A percentile compares a stretch with the other conserved stretches of the same genome.
Evolutionary conservation across 1,140 invertebrate genomes (phyloP).

Genomic region (Meloidogyne hapla): DNA sequence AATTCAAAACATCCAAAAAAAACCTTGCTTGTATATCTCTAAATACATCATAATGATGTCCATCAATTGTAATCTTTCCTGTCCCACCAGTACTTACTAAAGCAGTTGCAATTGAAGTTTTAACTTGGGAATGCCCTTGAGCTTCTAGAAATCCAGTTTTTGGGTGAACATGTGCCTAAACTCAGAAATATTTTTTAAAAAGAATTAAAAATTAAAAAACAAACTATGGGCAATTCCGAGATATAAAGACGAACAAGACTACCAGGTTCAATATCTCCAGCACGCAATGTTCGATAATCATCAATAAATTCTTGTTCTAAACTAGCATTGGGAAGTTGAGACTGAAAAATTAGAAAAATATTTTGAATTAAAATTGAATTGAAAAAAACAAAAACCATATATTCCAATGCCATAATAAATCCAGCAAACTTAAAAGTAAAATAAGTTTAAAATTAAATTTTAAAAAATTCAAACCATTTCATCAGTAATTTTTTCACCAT

Average conservation of each 20-base stretch:
- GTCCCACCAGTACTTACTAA: constrained; percentile 52
- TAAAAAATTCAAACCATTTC: not conserved
- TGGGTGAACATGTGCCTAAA: not conserved
- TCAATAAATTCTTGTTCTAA: too few relatives aligned
- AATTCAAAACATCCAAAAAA: not conserved
- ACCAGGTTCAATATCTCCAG: not conserved
- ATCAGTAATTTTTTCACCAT: constrained; percentile 42
- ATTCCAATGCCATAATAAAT: constrained; percentile 56
- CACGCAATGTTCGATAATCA: too few relatives aligned
- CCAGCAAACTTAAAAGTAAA: constrained; percentile 49
- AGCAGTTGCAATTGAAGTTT: not conserved
- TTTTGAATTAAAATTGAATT: too few relatives aligned
- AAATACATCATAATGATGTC: constrained; percentile 44
- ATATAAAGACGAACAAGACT: not conserved
- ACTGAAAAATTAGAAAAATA: too few relatives aligned
- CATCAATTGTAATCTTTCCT: constrained; percentile 52
- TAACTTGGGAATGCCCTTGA: not conserved
- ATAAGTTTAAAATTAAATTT: not conserved
- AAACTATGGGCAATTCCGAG: not conserved
- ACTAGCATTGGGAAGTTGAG: too few relatives aligned
- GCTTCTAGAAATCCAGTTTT: not conserved
- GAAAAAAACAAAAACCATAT: constrained; percentile 33
- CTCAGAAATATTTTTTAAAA: not conserved
- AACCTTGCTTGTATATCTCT: constrained; percentile 49
- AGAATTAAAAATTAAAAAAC: not conserved